Evolutionary conservation across 2,113 vertebrate species (phyloP).

Genomic region (Halcyon senegalensis): DNA sequence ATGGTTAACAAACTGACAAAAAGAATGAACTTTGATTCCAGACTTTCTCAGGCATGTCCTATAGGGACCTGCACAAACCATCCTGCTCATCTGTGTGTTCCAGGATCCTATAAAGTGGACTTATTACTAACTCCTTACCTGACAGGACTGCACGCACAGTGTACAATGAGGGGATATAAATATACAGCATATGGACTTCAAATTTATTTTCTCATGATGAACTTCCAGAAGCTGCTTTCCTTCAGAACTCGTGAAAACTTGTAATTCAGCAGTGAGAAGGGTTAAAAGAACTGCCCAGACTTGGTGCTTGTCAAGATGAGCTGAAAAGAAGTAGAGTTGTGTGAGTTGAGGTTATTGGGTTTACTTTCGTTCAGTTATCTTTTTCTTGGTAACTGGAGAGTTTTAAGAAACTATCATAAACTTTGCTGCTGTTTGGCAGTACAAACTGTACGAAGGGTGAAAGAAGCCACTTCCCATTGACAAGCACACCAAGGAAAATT

Average conservation of each 20-base stretch:
- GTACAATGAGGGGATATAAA: neutral
- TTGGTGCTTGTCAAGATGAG: neutral
- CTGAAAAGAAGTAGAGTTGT: constrained; percentile 21
- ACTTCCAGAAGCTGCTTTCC: neutral
- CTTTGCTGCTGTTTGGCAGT: neutral
- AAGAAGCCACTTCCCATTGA: neutral
- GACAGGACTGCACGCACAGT: neutral
- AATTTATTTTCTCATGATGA: neutral
- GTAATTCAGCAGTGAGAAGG: neutral
- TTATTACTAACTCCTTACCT: neutral
- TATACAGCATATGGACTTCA: neutral
- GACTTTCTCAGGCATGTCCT: neutral
- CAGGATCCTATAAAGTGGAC: neutral
- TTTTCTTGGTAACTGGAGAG: neutral
- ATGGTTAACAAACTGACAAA: no score
- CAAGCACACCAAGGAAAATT: neutral
- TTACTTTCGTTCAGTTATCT: constrained; percentile 30
- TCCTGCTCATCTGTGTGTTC: neutral
- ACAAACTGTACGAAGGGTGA: neutral
- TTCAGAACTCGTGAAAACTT: neutral
- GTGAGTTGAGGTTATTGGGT: neutral
- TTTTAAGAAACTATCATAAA: neutral
- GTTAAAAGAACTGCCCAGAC: neutral
- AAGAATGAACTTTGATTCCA: neutral
- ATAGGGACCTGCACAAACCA: neutral